A percentile compares a stretch with the other conserved stretches of the same genome.
phyloP scores from a whole-genome alignment of 2,888 invertebrate genomes.

The Euproctis similis region DNA sequence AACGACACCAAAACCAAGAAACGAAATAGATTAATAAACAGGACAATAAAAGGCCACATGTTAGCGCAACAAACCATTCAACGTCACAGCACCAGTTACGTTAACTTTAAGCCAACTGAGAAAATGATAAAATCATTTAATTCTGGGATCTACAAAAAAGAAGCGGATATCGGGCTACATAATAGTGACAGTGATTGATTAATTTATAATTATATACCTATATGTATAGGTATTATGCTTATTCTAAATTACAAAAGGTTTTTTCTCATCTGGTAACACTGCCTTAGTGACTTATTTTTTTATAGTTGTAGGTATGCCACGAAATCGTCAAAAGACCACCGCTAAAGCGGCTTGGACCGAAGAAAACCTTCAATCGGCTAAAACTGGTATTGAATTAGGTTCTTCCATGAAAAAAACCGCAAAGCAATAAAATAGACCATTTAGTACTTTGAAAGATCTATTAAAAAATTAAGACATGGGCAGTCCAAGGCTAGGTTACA shows the following conservation, averaged over 20 bases:
- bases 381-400: conserved; percentile 7
- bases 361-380: conserved; percentile 8
- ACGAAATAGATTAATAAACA: conserved; percentile 8
- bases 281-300: background rate
- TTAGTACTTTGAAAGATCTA: conserved; percentile 14
- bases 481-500: conserved; percentile 12
- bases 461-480: conserved; percentile 6
- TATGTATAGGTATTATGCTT: too few relatives aligned
- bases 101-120: too few relatives aligned
- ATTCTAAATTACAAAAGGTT: too few relatives aligned
- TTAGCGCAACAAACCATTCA: too few relatives aligned
- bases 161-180: background rate
- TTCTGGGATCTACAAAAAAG: background rate
- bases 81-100: too few relatives aligned
- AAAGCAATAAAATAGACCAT: conserved; percentile 12
- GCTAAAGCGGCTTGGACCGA: conserved; percentile 10
- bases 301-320: background rate
- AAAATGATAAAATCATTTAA: background rate
- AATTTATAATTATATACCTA: too few relatives aligned
- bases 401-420: conserved; percentile 3
- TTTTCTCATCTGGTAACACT: too few relatives aligned
- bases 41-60: conserved; percentile 7
- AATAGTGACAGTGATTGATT: background rate
- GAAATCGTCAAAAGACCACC: conserved; percentile 7
- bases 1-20: conserved; percentile 7